These are phyloP conservation scores for Atherinosoma microstoma DNA, from an alignment of 2,797 vertebrate species.

Conservation along the genomic window DNA sequence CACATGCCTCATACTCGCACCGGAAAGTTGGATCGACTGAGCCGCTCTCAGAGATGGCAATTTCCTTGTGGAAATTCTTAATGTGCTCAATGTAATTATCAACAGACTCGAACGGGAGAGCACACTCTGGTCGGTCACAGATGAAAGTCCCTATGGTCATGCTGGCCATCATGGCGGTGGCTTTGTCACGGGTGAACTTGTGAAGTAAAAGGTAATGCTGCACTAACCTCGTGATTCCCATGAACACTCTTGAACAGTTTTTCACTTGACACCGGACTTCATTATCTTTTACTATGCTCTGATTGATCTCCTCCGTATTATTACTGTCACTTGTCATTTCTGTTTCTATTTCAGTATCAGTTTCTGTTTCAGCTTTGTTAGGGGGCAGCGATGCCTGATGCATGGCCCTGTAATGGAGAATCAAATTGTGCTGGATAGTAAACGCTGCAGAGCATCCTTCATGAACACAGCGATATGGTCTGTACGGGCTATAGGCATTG, in stretches of 20 bases:
- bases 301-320: constrained; percentile 63
- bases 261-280: constrained; percentile 97
- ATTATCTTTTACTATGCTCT: constrained; percentile 78
- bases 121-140: constrained; percentile 94
- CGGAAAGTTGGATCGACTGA: constrained; percentile 91
- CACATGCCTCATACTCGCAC: constrained; percentile 93
- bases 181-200: constrained; percentile 94
- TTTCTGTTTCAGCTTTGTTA: constrained; percentile 72
- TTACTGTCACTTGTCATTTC: constrained; percentile 68
- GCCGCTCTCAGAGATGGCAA: constrained; percentile 85
- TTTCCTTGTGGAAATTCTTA: constrained; percentile 91
- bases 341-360: constrained; percentile 75
- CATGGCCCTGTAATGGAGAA: constrained; percentile 97
- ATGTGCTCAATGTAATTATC: constrained; percentile 95
- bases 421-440: constrained; percentile 97
- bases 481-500: constrained; percentile 89
- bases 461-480: constrained; percentile 96
- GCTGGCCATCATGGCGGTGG: constrained; percentile 89
- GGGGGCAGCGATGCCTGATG: constrained; percentile 91
- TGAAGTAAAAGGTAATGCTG: constrained; percentile 98
- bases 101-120: constrained; percentile 90
- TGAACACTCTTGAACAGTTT: constrained; percentile 96
- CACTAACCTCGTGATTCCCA: constrained; percentile 93
- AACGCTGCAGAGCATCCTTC: constrained; percentile 97
- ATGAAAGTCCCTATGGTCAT: constrained; percentile 90